Base-by-base conservation (phyloP, 2,888 invertebrate species). In the Augochlorella aurata region DNA sequence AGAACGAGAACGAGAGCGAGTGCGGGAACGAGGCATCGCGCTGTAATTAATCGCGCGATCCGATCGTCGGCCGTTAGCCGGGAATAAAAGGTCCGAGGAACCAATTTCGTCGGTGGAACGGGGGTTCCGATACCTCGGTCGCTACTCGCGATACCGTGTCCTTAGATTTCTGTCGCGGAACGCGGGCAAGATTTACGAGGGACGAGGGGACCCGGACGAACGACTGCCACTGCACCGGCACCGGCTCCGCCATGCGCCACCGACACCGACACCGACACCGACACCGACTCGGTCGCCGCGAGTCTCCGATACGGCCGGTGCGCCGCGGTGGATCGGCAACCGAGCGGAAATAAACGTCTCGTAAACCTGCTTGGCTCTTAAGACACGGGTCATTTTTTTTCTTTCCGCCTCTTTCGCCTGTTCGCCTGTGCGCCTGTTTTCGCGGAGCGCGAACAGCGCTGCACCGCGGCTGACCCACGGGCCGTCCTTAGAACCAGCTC, bases 301-400 rank as follows among this genome's bases (percentile, higher is more conserved):
- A 70, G 77, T 82, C 85, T 82, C 82, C 77, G 87, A 90, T 86
- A 90, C 85, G 85, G 82, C 84, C 85, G 82, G 84, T 73, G 84
- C 74, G 88, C 84, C 82, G 87, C 85, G 82, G 85, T 73, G 84
- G 74, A 88, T 85, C 82, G 87, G 86, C 88, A 87, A 87, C 89
- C 83, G 86, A 88, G 89, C 89, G 89, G 88, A 90, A 89, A 90
- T 89, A 88, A 89, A 90, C 85, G 86, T 85, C 86, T 84, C 81
- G 84, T 87, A 87, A 89, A 85, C 87, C 83, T 86, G 85, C 88
- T 86, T 74, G 84, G 68, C 81, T 74, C 84, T 82, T 83, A 77
- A 82, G 81, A 77, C 82, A 75, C 52, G 52, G 45, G 21, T 67
- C n/a, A 49, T 67, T 81, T 81, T 79, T 66, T 68, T 47, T 50